Evolutionary conservation across 2,797 vertebrate species (phyloP), one percentile per base, ranked within the genome.

Genomic region (Hozukius guyotensis): DNA sequence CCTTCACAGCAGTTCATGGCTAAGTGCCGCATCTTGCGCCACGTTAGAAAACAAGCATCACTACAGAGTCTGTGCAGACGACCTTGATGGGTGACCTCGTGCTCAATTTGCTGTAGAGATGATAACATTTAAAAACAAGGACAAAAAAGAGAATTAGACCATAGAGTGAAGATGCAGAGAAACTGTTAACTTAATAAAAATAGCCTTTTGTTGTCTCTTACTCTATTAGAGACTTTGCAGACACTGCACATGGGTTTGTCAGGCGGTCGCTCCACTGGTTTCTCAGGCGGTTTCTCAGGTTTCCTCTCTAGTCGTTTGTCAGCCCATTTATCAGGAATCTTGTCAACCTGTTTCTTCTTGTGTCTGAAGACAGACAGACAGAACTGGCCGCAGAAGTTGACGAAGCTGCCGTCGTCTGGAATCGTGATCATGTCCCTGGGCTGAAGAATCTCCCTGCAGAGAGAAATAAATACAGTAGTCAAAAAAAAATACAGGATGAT

Each of bases 1-100:
- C 97, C 97, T 89, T 99, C 98, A 66, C 99, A 99, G 94, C 97
- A 98, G 95, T 99, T 99, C 98, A 99, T 97, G 76, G 97, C 98
- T 63, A 99, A 87, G 87, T 99, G 97, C 83, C 98, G 97, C 32
- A 97, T 96, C 3, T 97, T 97, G 16, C 98, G 97, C 95, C 99
- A 99, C 16, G 97, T 96, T 36, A 97, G 95, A 90, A 99, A 99
- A 70, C 99, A 99, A 60, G 96, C 93, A 7, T 99, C 97, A 0
- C 98, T 99, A 92, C 99, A 99, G 75, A 99, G 97, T 90, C 96
- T 97, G 95, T 99, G 97, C 8, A 99, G 94, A 6, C 97, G 95
- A 2, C 98, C 99, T 92, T 99, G 97, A 91, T 99, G 98, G 87
- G 96, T 99, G 84, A 99, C 98, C 90, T 99, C 98, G 1, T 99